Evolutionary conservation across 2,888 invertebrate species (phyloP), one percentile per base, ranked within the genome.

Genomic region (Periphyllus acericola): DNA sequence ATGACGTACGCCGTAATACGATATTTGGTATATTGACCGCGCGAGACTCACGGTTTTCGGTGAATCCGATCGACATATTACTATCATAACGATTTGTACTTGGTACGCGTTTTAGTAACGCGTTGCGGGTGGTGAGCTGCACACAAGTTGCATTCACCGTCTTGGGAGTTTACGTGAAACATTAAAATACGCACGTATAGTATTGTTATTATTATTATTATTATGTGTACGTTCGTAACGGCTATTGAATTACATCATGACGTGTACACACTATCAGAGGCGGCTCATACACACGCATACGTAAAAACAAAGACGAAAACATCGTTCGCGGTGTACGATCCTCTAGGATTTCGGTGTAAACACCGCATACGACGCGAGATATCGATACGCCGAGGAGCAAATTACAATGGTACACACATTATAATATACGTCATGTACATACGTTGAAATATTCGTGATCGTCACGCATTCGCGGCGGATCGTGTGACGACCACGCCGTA

Each of bases 381-480:
- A 60, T 60, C 40, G 36, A 36, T 46, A 82, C 55, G 55, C n/a
- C 55, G 60, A 74, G 74, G n/a, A 55, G 36, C 83, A 36, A 72
- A 83, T 55, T 36, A 75, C 74, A 83, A 83, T 60, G 29, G 60
- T 29, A 46, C 29, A 3, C 9, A 32, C n/a, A n/a, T n/a, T n/a
- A 74, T 17, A 32, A 71, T 32, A 6, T 32, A 71, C 17, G n/a
- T n/a, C n/a, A n/a, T 32, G 32, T 36, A 17, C 3, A 46, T 11
- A 46, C 14, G 11, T 46, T 2, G 19, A 74, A 29, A 40, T 75
- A 60, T 84, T 84, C 40, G 32, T 79, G 34, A 79, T 85, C 71
- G 85, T 85, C 85, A 85, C 85, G 85, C 84, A 46, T 66, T 83
- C 66, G 84, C 71, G 55, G 84, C 71, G 71, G 79, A 79, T 86